Base-by-base conservation (phyloP, 2,113 vertebrate species). In the Callipepla squamata region DNA sequence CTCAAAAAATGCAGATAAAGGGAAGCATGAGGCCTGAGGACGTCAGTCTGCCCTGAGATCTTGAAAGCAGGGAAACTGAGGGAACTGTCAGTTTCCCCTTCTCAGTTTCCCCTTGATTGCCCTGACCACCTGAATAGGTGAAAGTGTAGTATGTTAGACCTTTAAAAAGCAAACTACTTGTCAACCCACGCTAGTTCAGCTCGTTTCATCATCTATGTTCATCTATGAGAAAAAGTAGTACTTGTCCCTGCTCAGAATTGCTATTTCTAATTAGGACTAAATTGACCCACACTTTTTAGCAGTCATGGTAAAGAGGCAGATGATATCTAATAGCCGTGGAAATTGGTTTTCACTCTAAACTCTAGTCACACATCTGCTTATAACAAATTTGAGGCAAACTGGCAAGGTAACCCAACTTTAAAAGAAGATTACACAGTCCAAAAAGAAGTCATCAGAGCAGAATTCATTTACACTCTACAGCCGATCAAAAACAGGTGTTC, bases 221-320 rank as follows among this genome's bases (percentile, higher is more conserved):
- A 11, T 23, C 45, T 80, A 18, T 62, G 58, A 77, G 73, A 55
- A 75, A 77, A 89, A 94, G 76, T 1, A 85, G 87, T 45, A 88
- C 68, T 92, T 74, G 59, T 62, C 58, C 23, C 85, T 34, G 42
- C 13, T 83, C 76, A 88, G 80, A 92, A 92, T 6, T 90, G 50
- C 80, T 77, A 22, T 12, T 14, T 92, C 61, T 94, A 88, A 93
- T 83, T 90, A 72, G 65, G 32, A 83, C 38, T 83, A 95, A 87
- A 94, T 67, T 66, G 75, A 34, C 79, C 79, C 65, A 36, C 34
- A 6, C 61, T 78, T 80, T 66, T 7, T 58, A 83, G 90, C 65
- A 47, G 59, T 5, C 36, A 32, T 19, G 50, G 72, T 73, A 38
- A 85, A 89, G 68, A 66, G 26, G 72, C 5, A 66, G 40, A 21